Base-by-base conservation (phyloP, 2,888 invertebrate genomes). In the Tachystola acroxantha region DNA sequence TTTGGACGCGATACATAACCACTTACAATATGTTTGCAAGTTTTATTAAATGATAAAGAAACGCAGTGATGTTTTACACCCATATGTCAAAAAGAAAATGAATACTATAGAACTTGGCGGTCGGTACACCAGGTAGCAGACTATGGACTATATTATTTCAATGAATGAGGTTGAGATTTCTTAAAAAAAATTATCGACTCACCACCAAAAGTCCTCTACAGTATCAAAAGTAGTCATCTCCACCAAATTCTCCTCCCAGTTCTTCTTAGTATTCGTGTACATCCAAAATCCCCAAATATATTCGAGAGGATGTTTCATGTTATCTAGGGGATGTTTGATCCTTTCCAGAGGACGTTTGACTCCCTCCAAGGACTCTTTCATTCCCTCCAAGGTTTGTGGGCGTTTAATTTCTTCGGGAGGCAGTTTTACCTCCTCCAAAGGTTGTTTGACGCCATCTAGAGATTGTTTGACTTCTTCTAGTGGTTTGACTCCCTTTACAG, bases 191-290 rank as follows among this genome's bases (percentile, higher is more conserved):
- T 24, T 24, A 7, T 24, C 9, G 2, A 37, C 60, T 80, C 78
- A 96, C 95, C 96, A 96, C 99, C 98, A 99, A 78, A 97, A 99
- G 79, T 98, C 98, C 88, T 99, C 98, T 9, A 97, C 97, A 1
- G 96, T 96, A 62, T 93, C 91, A 72, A 99, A 97, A 36, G 93
- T 92, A 27, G 95, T 93, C 34, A 99, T 92, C 72, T 96, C 92
- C 50, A 94, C 92, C 57, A 95, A 92, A 78, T 96, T 96, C 34
- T 96, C 93, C 63, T 94, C 93, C 98, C 98, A 99, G 60, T 92
- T 92, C 55, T 89, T 91, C 59, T 93, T 93, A 53, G 57, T 49
- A 22, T 93, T 94, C 64, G 97, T 97, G 69, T 92, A 95, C 77
- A 96, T 96, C 98, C 98, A 99, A 45, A 98, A 88, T 0, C 95